phyloP scores from a whole-genome alignment of 2,113 vertebrate species.

The Gambusia affinis region DNA sequence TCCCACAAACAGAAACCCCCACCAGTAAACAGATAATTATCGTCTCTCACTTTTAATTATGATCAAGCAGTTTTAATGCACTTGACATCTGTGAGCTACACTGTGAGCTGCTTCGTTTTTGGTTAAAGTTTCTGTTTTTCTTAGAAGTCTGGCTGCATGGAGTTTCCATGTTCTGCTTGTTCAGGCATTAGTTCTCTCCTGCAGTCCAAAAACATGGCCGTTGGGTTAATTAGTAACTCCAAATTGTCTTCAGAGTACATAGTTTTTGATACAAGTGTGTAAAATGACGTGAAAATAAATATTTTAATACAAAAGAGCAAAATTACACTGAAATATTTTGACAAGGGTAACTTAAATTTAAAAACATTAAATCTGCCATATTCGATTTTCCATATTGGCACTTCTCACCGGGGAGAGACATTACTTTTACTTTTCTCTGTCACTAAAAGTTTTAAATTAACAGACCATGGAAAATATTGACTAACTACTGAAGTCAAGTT shows the following conservation, averaged over 20 bases:
- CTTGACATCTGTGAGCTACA: not conserved
- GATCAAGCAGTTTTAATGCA: not conserved
- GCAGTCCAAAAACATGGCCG: too few species aligned
- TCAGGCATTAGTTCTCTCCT: not conserved
- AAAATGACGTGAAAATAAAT: too few species aligned
- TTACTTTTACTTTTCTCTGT: too few species aligned
- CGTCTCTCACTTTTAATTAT: not conserved
- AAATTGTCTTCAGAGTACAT: too few species aligned
- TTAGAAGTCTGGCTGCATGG: not conserved
- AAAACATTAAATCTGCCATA: too few species aligned
- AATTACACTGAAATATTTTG: too few species aligned
- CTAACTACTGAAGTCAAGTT: not conserved
- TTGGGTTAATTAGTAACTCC: too few species aligned
- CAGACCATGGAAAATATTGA: not conserved
- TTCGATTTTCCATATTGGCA: too few species aligned
- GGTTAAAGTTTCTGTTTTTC: not conserved
- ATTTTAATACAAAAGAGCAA: too few species aligned
- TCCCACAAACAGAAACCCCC: constrained; percentile 1
- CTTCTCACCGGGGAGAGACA: too few species aligned
- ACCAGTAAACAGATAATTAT: constrained; percentile 22
- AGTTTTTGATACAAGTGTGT: too few species aligned
- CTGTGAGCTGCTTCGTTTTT: not conserved
- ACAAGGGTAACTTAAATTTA: too few species aligned
- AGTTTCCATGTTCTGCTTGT: not conserved
- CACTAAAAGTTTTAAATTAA: not conserved